Evolutionary conservation across 1,140 invertebrate species (phyloP).

Genomic region (Papilio polyxenes): DNA sequence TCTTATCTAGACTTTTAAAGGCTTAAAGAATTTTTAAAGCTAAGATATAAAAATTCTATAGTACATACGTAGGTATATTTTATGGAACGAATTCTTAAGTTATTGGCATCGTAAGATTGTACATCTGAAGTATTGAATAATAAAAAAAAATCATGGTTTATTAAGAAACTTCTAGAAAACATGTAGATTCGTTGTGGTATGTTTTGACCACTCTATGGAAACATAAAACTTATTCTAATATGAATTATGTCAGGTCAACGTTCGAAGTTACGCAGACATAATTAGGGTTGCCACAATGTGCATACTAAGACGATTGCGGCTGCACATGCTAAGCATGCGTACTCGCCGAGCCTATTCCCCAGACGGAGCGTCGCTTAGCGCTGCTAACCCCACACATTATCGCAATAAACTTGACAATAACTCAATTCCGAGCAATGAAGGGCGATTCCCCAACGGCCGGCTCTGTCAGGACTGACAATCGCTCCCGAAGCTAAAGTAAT

Average conservation of each 20-base stretch:
- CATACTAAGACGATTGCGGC: slow-evolving; percentile 9
- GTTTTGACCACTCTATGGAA: not conserved
- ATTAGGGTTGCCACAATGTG: slow-evolving; percentile 26
- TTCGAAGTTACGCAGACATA: not conserved
- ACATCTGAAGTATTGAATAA: too few species aligned
- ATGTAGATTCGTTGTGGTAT: too few species aligned
- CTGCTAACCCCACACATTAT: slow-evolving; percentile 68
- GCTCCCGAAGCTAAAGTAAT: slow-evolving; percentile 64
- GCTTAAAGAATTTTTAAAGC: not conserved
- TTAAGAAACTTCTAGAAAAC: not conserved
- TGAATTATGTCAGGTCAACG: not conserved
- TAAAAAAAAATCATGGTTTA: too few species aligned
- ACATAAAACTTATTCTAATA: not conserved
- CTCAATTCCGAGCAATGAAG: slow-evolving; percentile 72
- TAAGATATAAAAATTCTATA: not conserved
- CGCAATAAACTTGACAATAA: slow-evolving; percentile 76
- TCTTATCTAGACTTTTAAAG: slow-evolving; percentile 29
- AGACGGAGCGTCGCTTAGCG: slow-evolving; percentile 48
- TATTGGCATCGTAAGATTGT: too few species aligned
- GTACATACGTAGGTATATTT: not conserved
- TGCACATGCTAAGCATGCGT: slow-evolving; percentile 28
- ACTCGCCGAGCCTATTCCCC: slow-evolving; percentile 28
- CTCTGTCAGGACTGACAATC: slow-evolving; percentile 66
- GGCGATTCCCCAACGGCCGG: slow-evolving; percentile 61
- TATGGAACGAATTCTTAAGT: not conserved